Conservation (phyloP, 2,797 vertebrate genomes). For the Myiotriccus ornatus region DNA sequence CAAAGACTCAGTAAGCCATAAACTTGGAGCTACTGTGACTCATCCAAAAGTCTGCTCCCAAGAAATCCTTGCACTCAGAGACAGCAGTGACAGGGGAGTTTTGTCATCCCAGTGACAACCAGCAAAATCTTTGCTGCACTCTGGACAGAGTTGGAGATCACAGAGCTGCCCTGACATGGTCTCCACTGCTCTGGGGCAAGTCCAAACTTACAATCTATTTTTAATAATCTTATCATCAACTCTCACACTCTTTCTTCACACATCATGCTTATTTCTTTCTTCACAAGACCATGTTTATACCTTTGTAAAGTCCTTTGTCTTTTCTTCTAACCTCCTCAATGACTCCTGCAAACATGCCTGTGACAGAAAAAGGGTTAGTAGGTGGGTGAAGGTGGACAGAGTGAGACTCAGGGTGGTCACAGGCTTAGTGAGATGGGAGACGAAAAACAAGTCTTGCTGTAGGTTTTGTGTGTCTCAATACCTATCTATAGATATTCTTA, state of each 20-base stretch:
- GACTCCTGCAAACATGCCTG: neutral
- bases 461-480: neutral
- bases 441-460: neutral
- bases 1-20: neutral
- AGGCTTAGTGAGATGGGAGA: neutral
- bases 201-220: neutral
- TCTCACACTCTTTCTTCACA: neutral
- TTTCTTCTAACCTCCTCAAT: neutral
- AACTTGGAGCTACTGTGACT: neutral
- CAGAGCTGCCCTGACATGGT: neutral
- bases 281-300: neutral
- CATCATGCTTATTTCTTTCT: neutral
- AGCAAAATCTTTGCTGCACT: neutral
- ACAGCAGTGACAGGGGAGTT: rapidly evolving
- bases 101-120: neutral
- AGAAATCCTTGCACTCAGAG: neutral
- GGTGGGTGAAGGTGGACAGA: neutral
- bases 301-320: neutral
- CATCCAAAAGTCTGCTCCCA: neutral
- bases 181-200: neutral
- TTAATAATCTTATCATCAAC: neutral
- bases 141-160: neutral
- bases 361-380: neutral
- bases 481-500: neutral
- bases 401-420: neutral